phyloP scores from a whole-genome alignment of 1,140 invertebrate species.

The Leptinotarsa defecta region DNA sequence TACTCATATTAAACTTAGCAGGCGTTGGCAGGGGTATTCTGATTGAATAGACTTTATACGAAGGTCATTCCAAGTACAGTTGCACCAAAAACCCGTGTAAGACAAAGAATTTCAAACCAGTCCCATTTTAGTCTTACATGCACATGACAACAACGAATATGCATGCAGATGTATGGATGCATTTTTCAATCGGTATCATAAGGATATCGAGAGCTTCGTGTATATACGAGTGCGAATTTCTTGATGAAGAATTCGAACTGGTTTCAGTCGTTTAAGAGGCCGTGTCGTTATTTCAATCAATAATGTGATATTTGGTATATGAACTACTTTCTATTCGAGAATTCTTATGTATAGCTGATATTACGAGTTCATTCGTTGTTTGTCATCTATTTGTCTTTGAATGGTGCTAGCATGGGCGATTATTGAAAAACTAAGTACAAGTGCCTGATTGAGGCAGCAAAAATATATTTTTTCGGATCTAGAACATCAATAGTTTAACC shows the following conservation, averaged over 20 bases:
- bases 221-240: not conserved
- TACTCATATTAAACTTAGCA: conserved; percentile 9
- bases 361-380: not conserved
- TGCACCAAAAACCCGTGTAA: conserved; percentile 19
- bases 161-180: conserved; percentile 15
- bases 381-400: not conserved
- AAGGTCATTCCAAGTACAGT: conserved; percentile 22
- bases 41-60: conserved; percentile 22
- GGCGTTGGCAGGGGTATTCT: conserved; percentile 19
- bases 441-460: too few species aligned
- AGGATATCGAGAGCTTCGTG: too few species aligned
- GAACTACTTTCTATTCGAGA: not conserved
- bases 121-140: conserved; percentile 23
- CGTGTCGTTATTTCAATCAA: conserved; percentile 1
- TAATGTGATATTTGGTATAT: not conserved
- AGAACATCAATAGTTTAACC: too few species aligned
- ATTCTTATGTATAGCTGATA: not conserved
- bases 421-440: too few species aligned
- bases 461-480: too few species aligned
- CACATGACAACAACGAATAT: conserved; percentile 24
- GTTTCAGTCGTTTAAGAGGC: not conserved
- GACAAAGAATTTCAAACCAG: conserved; percentile 26
- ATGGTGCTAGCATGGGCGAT: too few species aligned
- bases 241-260: not conserved
- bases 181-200: not conserved